Conservation (phyloP, 2,797 vertebrate species). For the Phrynocephalus vlangalii region DNA sequence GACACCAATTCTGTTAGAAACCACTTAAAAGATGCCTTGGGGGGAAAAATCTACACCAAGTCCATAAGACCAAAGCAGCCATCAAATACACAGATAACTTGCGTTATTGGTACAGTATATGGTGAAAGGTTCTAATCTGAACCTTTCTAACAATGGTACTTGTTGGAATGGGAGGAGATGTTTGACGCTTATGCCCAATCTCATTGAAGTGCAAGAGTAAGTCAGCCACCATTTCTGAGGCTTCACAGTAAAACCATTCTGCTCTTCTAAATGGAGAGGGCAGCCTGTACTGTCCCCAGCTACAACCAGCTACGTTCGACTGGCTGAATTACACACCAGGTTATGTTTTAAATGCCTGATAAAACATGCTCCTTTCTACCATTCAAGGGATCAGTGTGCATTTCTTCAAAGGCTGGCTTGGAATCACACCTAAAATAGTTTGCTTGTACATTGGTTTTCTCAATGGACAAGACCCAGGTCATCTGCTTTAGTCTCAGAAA, state of each 20-base stretch:
- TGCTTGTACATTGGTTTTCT: background rate
- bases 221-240: background rate
- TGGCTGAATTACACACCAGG: background rate
- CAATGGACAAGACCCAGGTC: background rate
- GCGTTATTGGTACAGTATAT: background rate
- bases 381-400: background rate
- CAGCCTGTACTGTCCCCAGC: background rate
- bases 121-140: background rate
- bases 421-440: background rate
- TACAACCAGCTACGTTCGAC: background rate
- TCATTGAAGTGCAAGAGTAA: background rate
- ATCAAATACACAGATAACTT: background rate
- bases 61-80: background rate
- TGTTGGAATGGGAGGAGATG: background rate
- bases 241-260: background rate
- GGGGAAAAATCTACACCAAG: no score
- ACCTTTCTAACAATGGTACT: background rate
- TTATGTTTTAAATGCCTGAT: no score
- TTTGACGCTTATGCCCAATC: background rate
- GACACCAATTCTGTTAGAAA: background rate
- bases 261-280: background rate
- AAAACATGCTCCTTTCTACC: background rate
- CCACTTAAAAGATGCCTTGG: background rate
- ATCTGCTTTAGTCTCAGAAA: background rate
- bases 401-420: background rate